phyloP scores from a whole-genome alignment of 2,113 vertebrate genomes.

The Plestiodon gilberti region DNA sequence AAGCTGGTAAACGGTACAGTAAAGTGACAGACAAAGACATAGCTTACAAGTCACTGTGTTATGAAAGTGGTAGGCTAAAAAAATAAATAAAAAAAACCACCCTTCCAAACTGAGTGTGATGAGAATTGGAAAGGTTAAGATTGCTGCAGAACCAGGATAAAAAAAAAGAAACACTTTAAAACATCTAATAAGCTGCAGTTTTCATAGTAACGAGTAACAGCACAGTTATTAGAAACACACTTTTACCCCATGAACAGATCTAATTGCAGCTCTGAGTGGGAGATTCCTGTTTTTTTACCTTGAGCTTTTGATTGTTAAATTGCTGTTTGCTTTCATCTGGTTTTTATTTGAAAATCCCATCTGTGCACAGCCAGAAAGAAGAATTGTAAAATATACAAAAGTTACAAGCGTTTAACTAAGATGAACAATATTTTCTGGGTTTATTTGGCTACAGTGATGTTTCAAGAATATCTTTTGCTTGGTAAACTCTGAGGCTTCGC shows the following conservation, averaged over 20 bases:
- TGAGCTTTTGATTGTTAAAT: constrained; percentile 50
- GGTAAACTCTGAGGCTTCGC: constrained; percentile 46
- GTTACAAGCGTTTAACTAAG: constrained; percentile 71
- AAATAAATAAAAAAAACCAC: too few relatives aligned
- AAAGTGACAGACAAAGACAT: too few relatives aligned
- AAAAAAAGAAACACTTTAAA: constrained; percentile 30
- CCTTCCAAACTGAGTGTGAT: constrained; percentile 56
- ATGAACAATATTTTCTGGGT: constrained; percentile 71
- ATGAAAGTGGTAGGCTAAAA: background rate
- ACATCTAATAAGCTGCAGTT: constrained; percentile 33
- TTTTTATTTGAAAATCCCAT: constrained; percentile 74
- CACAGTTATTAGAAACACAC: constrained; percentile 65
- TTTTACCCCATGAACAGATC: constrained; percentile 39
- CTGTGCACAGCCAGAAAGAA: constrained; percentile 55
- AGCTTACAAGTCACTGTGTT: too few relatives aligned
- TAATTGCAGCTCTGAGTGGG: constrained; percentile 42
- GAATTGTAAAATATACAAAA: constrained; percentile 69
- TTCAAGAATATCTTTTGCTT: constrained; percentile 72
- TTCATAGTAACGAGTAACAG: constrained; percentile 65
- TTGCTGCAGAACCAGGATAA: constrained; percentile 49
- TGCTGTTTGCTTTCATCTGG: constrained; percentile 69
- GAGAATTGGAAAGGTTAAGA: constrained; percentile 30
- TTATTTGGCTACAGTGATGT: constrained; percentile 73
- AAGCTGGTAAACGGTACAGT: too few relatives aligned
- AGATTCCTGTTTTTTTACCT: constrained; percentile 46